These are phyloP conservation scores for Esox lucius DNA, from an alignment of 2,797 vertebrate genomes.

Conservation along the genomic window DNA sequence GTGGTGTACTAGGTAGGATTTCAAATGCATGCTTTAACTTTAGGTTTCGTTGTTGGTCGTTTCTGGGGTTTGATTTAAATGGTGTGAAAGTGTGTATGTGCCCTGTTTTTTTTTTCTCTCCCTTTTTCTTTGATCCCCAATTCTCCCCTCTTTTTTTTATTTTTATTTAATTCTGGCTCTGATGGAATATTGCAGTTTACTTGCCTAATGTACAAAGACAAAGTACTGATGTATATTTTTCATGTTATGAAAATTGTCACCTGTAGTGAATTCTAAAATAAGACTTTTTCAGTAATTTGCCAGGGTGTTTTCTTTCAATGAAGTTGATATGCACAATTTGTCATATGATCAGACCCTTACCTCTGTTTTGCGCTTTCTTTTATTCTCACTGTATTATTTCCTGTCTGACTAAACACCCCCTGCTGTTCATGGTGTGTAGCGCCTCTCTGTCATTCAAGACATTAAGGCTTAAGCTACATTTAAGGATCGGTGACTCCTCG, in stretches of 20 bases:
- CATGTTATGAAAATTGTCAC: constrained; percentile 97
- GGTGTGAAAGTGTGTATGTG: constrained; percentile 56
- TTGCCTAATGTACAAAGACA: constrained; percentile 96
- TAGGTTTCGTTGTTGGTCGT: constrained; percentile 73
- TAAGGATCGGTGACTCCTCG: not conserved
- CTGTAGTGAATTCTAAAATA: constrained; percentile 99
- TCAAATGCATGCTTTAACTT: constrained; percentile 86
- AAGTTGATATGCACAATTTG: constrained; percentile 5
- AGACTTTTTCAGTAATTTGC: constrained; percentile 88
- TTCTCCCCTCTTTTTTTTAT: constrained; percentile 67
- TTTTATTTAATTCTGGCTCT: constrained; percentile 69
- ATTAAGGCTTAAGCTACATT: not conserved
- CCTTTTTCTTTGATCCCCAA: constrained; percentile 58
- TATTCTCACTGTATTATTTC: not conserved
- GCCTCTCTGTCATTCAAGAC: not conserved
- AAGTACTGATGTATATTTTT: constrained; percentile 99
- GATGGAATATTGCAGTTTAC: constrained; percentile 76
- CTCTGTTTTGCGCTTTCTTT: not conserved
- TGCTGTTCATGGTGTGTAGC: not conserved
- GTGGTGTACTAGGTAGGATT: constrained; percentile 78
- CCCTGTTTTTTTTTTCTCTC: constrained; percentile 27
- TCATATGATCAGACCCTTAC: not conserved
- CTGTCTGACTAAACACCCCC: not conserved
- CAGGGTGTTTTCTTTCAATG: constrained; percentile 51
- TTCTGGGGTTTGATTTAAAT: constrained; percentile 70